Conservation (phyloP, 1,140 invertebrate species). For the Zaprionus kolodkinae region DNA sequence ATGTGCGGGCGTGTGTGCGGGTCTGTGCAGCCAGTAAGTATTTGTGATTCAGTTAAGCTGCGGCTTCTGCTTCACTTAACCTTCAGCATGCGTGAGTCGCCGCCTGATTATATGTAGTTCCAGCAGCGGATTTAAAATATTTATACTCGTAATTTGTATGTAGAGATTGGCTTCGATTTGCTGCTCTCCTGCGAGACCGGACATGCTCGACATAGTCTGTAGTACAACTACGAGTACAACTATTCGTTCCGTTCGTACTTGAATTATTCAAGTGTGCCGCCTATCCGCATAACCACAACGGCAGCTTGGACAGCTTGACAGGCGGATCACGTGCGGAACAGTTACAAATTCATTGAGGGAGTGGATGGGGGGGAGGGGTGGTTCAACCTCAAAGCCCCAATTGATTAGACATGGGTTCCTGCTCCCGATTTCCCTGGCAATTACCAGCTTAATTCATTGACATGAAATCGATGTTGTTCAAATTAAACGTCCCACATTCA, state of each 20-base stretch:
- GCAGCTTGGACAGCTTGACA: conserved; percentile 18
- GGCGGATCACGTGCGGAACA: conserved; percentile 39
- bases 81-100: conserved; percentile 15
- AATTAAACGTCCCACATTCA: conserved; percentile 29
- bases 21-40: conserved; percentile 31
- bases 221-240: conserved; percentile 20
- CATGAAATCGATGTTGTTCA: conserved; percentile 64
- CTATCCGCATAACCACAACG: conserved; percentile 1
- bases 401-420: conserved; percentile 21
- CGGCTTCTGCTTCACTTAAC: conserved; percentile 48
- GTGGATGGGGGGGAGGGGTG: too few species aligned
- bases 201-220: conserved; percentile 37
- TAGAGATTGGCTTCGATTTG: conserved; percentile 65
- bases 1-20: too few species aligned
- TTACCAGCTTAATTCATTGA: conserved; percentile 42
- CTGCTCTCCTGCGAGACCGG: conserved; percentile 41
- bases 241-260: conserved; percentile 22
- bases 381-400: conserved; percentile 10
- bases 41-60: conserved; percentile 36
- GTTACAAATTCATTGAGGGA: conserved; percentile 37
- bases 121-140: conserved; percentile 54
- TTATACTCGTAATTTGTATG: conserved; percentile 69
- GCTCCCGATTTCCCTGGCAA: conserved; percentile 13
- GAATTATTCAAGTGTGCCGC: conserved; percentile 60
- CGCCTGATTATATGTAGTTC: neutral